Conservation (phyloP, 2,113 vertebrate genomes). For the Agelaius tricolor region DNA sequence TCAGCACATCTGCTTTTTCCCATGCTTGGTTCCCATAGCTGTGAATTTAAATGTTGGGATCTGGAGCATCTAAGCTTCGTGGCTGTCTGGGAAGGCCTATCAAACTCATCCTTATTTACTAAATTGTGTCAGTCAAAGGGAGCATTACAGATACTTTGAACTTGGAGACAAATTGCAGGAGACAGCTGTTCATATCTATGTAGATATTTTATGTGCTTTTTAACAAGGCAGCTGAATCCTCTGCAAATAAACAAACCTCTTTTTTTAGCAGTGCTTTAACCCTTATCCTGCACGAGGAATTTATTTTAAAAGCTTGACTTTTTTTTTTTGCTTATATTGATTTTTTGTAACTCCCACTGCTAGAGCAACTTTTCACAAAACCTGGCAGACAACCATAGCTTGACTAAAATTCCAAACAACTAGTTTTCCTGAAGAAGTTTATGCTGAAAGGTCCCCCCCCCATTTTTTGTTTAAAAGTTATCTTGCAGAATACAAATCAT, state of each 20-base stretch:
- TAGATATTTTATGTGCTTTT: not conserved
- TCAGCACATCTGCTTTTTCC: not conserved
- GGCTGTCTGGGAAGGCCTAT: not conserved
- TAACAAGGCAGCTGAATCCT: not conserved
- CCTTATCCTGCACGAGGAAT: not conserved
- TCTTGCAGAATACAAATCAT: not conserved
- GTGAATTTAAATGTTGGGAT: not conserved
- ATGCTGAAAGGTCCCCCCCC: not conserved
- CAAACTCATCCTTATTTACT: not conserved
- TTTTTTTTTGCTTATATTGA: not conserved
- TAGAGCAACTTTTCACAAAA: not conserved
- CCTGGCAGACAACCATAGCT: not conserved
- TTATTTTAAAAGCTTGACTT: not conserved
- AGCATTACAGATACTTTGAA: not conserved
- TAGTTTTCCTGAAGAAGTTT: not conserved
- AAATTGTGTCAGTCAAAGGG: not conserved
- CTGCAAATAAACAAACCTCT: not conserved
- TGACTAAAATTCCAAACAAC: not conserved
- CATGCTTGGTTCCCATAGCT: not conserved
- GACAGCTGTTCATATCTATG: not conserved
- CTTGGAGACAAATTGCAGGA: not conserved
- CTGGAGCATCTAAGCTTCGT: not conserved
- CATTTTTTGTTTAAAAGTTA: not conserved
- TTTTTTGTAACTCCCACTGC: not conserved
- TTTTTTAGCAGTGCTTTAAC: slow-evolving; percentile 17